phyloP scores from a whole-genome alignment of 2,888 invertebrate genomes.

The Margaritifera margaritifera region DNA sequence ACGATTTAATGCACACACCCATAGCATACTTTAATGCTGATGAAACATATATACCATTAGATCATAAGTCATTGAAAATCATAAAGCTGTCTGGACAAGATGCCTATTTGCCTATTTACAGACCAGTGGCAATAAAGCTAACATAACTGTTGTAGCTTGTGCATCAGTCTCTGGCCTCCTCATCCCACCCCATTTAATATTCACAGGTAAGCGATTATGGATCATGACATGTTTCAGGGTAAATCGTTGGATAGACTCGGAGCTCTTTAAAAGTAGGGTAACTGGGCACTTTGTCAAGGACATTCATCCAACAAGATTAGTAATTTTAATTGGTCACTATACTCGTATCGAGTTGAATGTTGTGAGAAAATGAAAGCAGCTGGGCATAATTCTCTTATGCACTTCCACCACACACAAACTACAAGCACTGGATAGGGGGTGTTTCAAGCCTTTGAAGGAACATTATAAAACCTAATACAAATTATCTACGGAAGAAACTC shows the following conservation, averaged over 20 bases:
- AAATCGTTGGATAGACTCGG: constrained; percentile 56
- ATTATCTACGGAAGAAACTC: too few relatives aligned
- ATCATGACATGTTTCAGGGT: constrained; percentile 49
- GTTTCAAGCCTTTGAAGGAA: constrained; percentile 35
- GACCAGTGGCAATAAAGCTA: constrained; percentile 4
- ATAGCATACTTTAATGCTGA: too few relatives aligned
- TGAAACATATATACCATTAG: too few relatives aligned
- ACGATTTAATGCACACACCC: too few relatives aligned
- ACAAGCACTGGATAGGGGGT: constrained; percentile 42
- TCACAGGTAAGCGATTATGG: constrained; percentile 57
- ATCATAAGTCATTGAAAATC: too few relatives aligned
- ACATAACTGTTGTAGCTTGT: constrained; percentile 7
- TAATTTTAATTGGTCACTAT: constrained; percentile 65
- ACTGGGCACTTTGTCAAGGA: constrained; percentile 64
- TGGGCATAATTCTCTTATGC: constrained; percentile 63
- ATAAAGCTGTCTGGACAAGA: background rate
- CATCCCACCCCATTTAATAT: constrained; percentile 40
- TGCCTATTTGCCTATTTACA: constrained; percentile 1
- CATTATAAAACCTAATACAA: constrained; percentile 9
- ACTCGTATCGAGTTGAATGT: constrained; percentile 51
- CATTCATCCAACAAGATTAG: constrained; percentile 1
- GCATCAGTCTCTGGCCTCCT: constrained; percentile 20
- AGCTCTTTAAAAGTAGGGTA: constrained; percentile 52
- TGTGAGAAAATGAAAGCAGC: constrained; percentile 56
- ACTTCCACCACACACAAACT: constrained; percentile 64